Base-by-base conservation (phyloP, 2,888 invertebrate species). In the Saturnia japonica region DNA sequence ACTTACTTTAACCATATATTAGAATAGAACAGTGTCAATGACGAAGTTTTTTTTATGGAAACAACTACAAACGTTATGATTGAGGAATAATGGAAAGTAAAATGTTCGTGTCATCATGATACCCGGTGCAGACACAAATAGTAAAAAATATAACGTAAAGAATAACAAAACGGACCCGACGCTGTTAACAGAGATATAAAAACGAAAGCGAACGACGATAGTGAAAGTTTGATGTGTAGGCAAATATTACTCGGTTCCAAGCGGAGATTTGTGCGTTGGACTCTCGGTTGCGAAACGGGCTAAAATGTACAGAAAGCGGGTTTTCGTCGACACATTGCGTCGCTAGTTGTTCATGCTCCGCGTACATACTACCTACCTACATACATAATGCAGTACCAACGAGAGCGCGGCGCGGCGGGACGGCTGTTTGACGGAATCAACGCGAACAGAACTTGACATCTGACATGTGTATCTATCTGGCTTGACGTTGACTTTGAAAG, bases 141-240 rank as follows among this genome's bases (percentile, higher is more conserved):
- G 76, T 79, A 81, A 82, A 86, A 83, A 81, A 81, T 60, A 75
- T 74, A 77, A 77, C 73, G 74, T n/a, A 82, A 87, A 84, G 80
- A 89, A 90, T 82, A 91, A 92, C 90, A 92, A 91, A 91, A 86
- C 88, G 85, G 80, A 78, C 81, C 80, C 81, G 84, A 79, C 82
- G 83, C 81, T 84, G 87, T 85, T 88, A 83, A 86, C 84, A 85
- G 89, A 85, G 89, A 88, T 90, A 90, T 90, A 93, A 93, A 94
- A 94, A 93, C 91, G 93, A 93, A 93, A 94, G 93, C 90, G 88
- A 80, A 86, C 87, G 76, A 79, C 84, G 93, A 92, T 92, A 93
- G 93, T 94, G 93, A 94, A 93, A 94, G 93, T 94, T 94, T 93
- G 91, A 93, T 93, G 93, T 94, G 93, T 93, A 91, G 91, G 93